Conservation (phyloP, 2,888 invertebrate species). For the Lepidocyrtoides sp. region DNA sequence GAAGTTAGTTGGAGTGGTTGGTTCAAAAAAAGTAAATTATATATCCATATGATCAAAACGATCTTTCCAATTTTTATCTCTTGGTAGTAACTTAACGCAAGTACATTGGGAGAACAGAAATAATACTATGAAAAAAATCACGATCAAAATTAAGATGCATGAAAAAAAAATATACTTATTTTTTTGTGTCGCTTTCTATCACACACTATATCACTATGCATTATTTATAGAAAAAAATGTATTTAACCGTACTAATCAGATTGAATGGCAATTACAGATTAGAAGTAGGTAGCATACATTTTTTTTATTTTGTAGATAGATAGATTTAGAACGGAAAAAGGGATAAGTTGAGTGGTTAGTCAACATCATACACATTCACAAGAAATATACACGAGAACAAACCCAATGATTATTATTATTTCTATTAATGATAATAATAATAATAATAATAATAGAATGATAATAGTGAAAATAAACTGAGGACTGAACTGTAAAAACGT, state of each 20-base stretch:
- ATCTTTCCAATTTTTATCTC: neutral
- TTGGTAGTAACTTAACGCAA: neutral
- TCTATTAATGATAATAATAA: neutral
- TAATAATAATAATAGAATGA: too few relatives aligned
- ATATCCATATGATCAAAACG: neutral
- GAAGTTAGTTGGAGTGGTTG: slow-evolving; percentile 34
- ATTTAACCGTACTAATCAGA: neutral
- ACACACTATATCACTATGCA: neutral
- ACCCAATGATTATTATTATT: neutral
- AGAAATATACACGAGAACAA: slow-evolving; percentile 25
- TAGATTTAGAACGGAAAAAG: slow-evolving; percentile 19
- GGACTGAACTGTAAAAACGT: slow-evolving; percentile 19
- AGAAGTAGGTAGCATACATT: too few relatives aligned
- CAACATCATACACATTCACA: slow-evolving; percentile 37
- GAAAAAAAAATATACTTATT: neutral
- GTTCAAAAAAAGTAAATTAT: too few relatives aligned
- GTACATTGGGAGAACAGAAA: neutral
- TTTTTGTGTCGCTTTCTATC: neutral
- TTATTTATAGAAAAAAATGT: neutral
- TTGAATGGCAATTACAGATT: neutral
- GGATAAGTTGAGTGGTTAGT: slow-evolving; percentile 4
- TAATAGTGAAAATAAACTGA: neutral
- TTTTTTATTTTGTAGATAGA: neutral
- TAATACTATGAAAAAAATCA: neutral
- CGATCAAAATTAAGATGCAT: too few relatives aligned